Evolutionary conservation across 2,113 vertebrate genomes (phyloP), one percentile per base, ranked within the genome.

Genomic region (Lophura nycthemera): DNA sequence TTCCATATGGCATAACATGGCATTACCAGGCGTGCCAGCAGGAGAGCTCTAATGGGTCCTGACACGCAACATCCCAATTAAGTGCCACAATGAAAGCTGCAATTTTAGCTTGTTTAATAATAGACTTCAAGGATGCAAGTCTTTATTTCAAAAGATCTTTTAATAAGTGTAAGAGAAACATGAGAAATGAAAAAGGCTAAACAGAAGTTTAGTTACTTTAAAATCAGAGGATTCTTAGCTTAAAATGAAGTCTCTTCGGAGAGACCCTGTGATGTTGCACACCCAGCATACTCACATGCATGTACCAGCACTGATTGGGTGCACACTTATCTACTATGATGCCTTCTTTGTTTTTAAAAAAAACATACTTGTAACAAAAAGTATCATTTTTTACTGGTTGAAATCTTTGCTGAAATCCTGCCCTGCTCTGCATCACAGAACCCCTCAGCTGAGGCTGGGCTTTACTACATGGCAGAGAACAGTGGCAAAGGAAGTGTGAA

Each of bases 31-130:
- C 1, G 6, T 4, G 3, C 80, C 92, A 88, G 54, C 30, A 22
- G 84, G 75, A 89, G 56, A 85, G 78, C 82, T 86, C 83, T 84
- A 80, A 94, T 80, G 91, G 86, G 43, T 95, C 93, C 92, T 79
- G 81, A 94, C 5, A 12, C 73, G 54, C 88, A 92, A 71, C 92
- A 91, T 84, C 86, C 90, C 78, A 93, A 94, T 95, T 93, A 94
- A 86, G 81, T 5, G 50, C 61, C 88, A 66, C 75, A 92, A 87
- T 38, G 91, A 78, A 92, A 95, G 93, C 89, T 70, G 85, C 67
- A 86, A 86, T 93, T 91, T 69, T 48, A 6, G 25, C 82, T 64
- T 89, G 60, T 45, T 86, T 93, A 89, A 77, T 84, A 77, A 91
- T 70, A 94, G 79, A 8, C 67, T 74, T 74, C 79, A 27, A 3